Evolutionary conservation across 2,888 invertebrate species (phyloP).

Genomic region (Tromatobia lineatoria): DNA sequence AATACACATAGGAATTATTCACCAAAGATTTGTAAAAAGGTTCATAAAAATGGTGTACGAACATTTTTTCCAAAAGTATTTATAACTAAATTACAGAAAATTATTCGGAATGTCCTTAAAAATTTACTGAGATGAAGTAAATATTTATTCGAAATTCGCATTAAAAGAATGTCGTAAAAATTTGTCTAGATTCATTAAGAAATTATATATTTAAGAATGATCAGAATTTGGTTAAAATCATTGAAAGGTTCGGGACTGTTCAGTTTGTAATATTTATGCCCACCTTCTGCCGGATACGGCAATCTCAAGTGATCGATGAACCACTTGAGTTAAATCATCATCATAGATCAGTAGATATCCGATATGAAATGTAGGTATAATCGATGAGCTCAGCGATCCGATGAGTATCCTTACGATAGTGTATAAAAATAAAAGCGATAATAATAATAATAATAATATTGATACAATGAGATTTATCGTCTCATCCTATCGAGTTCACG

Average conservation of each 20-base stretch:
- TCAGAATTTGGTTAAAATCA: no score
- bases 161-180: no score
- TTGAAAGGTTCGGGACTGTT: not conserved
- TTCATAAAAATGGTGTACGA: no score
- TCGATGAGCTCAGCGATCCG: not conserved
- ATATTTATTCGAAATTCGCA: no score
- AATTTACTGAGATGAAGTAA: no score
- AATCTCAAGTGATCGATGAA: slow-evolving; percentile 18
- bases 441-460: not conserved
- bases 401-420: not conserved
- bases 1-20: no score
- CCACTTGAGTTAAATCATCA: slow-evolving; percentile 10
- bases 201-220: no score
- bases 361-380: not conserved
- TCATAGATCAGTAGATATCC: not conserved
- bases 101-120: no score
- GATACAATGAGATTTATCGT: not conserved
- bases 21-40: no score
- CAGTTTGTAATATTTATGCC: not conserved
- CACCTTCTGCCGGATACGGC: not conserved
- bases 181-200: no score
- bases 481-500: not conserved
- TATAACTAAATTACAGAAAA: no score
- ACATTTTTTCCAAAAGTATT: no score
- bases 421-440: not conserved